Percentiles rank a stretch among this genome's conserved stretches.
Conservation (phyloP, 2,113 vertebrate species). For the Xiphophorus couchianus region DNA sequence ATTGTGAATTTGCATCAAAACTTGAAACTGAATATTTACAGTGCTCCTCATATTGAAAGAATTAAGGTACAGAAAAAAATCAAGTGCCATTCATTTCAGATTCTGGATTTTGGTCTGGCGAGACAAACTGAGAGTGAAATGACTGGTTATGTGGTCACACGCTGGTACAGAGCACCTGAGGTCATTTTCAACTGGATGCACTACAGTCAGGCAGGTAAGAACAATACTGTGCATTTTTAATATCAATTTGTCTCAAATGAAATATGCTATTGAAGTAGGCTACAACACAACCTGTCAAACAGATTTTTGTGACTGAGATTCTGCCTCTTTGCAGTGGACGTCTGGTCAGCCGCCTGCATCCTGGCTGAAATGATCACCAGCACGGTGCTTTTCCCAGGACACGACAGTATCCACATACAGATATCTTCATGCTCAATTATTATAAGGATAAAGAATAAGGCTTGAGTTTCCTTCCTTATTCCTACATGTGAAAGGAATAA, state of each 20-base stretch:
- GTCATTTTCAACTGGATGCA: conserved; percentile 88
- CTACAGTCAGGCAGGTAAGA: conserved; percentile 83
- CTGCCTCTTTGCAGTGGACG: conserved; percentile 75
- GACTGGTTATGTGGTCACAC: conserved; percentile 86
- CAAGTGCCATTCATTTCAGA: conserved; percentile 60
- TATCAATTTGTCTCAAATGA: background rate
- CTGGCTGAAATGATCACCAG: conserved; percentile 86
- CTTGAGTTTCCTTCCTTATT: too few species aligned
- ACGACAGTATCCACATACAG: conserved; percentile 83
- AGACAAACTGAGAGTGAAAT: conserved; percentile 83
- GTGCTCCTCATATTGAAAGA: too few species aligned
- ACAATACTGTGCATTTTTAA: too few species aligned
- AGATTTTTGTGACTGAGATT: conserved; percentile 10
- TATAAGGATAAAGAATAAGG: too few species aligned
- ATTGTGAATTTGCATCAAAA: too few species aligned
- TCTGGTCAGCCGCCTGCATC: conserved; percentile 87
- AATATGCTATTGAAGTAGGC: background rate
- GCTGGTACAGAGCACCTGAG: conserved; percentile 86
- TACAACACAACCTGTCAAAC: background rate
- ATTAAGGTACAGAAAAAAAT: background rate
- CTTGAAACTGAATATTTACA: too few species aligned
- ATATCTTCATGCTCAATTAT: background rate
- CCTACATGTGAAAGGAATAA: too few species aligned
- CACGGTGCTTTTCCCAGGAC: conserved; percentile 80
- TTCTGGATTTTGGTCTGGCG: conserved; percentile 86